Evolutionary conservation across 2,113 vertebrate species (phyloP).

Genomic region (Hyaena hyaena): DNA sequence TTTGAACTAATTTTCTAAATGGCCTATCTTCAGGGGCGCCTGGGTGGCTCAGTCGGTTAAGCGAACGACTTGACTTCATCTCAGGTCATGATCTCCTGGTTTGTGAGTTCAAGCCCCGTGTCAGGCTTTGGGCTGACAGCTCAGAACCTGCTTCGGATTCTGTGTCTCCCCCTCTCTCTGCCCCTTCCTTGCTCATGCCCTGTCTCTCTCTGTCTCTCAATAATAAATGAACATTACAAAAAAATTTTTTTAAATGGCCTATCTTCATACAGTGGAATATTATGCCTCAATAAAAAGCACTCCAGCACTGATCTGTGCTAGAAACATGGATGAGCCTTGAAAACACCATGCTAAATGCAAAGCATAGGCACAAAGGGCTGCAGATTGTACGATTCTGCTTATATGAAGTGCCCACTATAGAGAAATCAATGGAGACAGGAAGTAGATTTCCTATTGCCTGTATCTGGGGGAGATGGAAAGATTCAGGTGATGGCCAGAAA

Average conservation of each 20-base stretch:
- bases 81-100: too few species aligned
- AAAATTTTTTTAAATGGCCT: background rate
- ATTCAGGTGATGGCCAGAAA: background rate
- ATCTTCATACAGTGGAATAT: background rate
- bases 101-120: too few species aligned
- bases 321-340: background rate
- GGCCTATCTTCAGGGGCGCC: background rate
- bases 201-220: too few species aligned
- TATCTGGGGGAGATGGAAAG: background rate
- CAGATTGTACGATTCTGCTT: background rate
- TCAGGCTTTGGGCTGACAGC: too few species aligned
- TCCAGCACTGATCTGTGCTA: background rate
- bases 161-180: too few species aligned
- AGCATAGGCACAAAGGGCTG: background rate
- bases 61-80: too few species aligned
- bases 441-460: background rate
- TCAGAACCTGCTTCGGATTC: too few species aligned
- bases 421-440: background rate
- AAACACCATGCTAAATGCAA: background rate
- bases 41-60: too few species aligned
- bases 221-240: too few species aligned
- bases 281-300: background rate
- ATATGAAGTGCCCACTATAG: background rate
- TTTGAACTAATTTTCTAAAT: background rate
- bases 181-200: too few species aligned